A percentile compares a stretch with the other conserved stretches of the same genome.
phyloP scores from a whole-genome alignment of 1,140 invertebrate genomes.

The Drosophila busckii region DNA sequence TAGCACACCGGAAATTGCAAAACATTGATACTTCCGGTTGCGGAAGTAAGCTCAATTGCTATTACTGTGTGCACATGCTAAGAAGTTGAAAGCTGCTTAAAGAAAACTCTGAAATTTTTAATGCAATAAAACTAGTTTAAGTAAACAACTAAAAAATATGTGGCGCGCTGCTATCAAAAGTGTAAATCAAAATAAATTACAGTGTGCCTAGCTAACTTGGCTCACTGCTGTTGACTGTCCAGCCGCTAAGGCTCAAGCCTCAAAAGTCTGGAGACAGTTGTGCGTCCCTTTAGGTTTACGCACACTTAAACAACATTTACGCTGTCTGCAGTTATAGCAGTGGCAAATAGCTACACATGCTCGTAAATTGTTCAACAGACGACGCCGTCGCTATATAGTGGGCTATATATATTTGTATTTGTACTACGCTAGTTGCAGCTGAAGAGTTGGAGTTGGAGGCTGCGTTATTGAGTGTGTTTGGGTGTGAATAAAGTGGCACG shows the following conservation, averaged over 20 bases:
- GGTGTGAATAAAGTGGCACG: constrained; percentile 63
- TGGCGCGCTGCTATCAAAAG: too few species aligned
- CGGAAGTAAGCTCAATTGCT: constrained; percentile 73
- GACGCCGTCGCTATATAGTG: constrained; percentile 23
- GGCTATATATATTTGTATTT: neutral
- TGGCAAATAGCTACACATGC: constrained; percentile 51
- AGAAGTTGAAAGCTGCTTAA: constrained; percentile 1
- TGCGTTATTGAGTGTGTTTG: constrained; percentile 21
- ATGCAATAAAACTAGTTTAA: constrained; percentile 4
- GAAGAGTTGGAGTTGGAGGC: neutral
- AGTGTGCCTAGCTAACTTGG: too few species aligned
- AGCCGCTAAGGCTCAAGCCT: too few species aligned
- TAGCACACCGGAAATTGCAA: constrained; percentile 60
- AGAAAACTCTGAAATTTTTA: neutral
- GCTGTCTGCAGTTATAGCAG: constrained; percentile 23
- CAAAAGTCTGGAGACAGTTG: constrained; percentile 20
- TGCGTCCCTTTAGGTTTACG: constrained; percentile 63
- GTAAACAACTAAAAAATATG: too few species aligned
- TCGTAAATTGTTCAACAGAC: constrained; percentile 49
- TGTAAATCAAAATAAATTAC: too few species aligned
- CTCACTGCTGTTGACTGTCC: too few species aligned
- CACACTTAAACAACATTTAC: constrained; percentile 66
- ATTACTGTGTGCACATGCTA: constrained; percentile 41
- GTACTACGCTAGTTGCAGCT: too few species aligned
- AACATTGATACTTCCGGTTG: constrained; percentile 70